A percentile compares a stretch with the other conserved stretches of the same genome.
Evolutionary conservation across 2,113 vertebrate species (phyloP).

Genomic region (Eptesicus fuscus): DNA sequence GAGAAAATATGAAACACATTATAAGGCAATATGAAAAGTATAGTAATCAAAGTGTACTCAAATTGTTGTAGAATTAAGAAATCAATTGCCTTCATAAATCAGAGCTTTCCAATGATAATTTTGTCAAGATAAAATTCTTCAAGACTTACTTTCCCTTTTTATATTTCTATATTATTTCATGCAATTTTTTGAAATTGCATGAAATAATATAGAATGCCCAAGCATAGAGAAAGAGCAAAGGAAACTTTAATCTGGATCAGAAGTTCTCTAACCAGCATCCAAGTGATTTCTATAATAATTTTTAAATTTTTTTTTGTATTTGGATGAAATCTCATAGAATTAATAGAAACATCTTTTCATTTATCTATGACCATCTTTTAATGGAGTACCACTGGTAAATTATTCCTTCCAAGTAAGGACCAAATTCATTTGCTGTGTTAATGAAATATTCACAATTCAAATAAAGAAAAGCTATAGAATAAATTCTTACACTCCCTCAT

Average conservation of each 20-base stretch:
- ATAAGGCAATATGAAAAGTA: neutral
- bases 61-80: neutral
- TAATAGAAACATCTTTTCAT: neutral
- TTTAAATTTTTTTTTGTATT: neutral
- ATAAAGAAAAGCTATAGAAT: neutral
- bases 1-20: neutral
- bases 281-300: neutral
- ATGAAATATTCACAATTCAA: neutral
- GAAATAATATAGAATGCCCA: too few species aligned
- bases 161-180: neutral
- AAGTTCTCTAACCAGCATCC: neutral
- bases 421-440: neutral
- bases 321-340: neutral
- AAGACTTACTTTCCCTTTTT: neutral
- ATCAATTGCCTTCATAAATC: neutral
- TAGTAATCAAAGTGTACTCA: neutral
- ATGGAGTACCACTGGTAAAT: neutral
- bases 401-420: neutral
- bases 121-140: neutral
- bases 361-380: neutral
- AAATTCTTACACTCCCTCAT: neutral
- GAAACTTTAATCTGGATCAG: neutral
- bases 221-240: neutral
- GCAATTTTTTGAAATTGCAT: too few species aligned
- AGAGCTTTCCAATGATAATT: neutral